Conservation (phyloP, 2,888 invertebrate species). For the Carpatolechia fugitivella region DNA sequence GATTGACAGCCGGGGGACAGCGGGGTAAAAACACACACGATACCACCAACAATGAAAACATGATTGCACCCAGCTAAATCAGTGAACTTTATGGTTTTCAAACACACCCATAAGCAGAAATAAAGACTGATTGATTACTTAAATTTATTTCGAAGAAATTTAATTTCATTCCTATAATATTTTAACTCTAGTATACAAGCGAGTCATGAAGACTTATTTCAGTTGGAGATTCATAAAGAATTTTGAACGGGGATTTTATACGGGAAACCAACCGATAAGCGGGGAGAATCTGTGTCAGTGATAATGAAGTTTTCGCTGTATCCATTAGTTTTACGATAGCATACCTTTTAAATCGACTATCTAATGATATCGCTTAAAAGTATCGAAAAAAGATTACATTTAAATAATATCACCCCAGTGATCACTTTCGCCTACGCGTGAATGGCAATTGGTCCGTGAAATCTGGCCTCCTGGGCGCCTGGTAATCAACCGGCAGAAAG, state of each 20-base stretch:
- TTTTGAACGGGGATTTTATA: too few species aligned
- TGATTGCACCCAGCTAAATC: neutral
- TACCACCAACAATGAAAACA: neutral
- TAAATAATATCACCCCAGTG: conserved; percentile 77
- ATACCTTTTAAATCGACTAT: conserved; percentile 29
- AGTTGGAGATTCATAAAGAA: too few species aligned
- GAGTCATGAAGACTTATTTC: too few species aligned
- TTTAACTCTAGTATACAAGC: too few species aligned
- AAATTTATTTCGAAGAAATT: too few species aligned
- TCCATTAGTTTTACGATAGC: conserved; percentile 15
- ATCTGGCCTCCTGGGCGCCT: conserved; percentile 72
- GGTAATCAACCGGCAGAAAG: conserved; percentile 69
- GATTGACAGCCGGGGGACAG: conserved; percentile 16
- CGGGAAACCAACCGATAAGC: neutral
- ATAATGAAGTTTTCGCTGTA: conserved; percentile 11
- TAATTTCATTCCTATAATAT: too few species aligned
- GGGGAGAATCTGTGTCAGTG: neutral
- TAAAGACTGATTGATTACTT: too few species aligned
- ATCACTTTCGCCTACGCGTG: conserved; percentile 71
- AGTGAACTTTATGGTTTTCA: neutral
- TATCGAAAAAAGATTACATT: conserved; percentile 78
- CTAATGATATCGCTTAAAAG: conserved; percentile 55
- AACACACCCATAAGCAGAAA: too few species aligned
- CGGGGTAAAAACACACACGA: neutral
- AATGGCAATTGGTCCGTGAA: conserved; percentile 70